These are phyloP conservation scores for Gouania willdenowi DNA, from an alignment of 2,797 vertebrate genomes.

Conservation along the genomic window DNA sequence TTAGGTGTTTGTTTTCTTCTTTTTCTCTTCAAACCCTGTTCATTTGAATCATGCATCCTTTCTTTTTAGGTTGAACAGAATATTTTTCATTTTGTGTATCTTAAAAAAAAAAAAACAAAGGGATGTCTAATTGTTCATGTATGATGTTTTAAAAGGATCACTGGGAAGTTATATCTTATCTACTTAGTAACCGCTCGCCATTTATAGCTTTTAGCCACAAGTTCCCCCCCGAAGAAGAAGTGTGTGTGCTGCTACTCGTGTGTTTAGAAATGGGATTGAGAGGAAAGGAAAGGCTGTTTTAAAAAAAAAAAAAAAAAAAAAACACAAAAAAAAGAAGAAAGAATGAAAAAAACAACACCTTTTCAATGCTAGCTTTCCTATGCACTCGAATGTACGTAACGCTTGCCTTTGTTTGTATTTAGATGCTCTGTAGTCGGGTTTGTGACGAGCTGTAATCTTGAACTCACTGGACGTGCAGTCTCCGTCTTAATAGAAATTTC, in stretches of 20 bases:
- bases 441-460: conserved; percentile 28
- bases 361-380: conserved; percentile 49
- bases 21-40: conserved; percentile 21
- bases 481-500: conserved; percentile 36
- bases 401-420: conserved; percentile 55
- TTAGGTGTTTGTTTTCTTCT: conserved; percentile 17
- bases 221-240: conserved; percentile 16
- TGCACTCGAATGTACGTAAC: conserved; percentile 48
- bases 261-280: conserved; percentile 37
- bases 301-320: background rate
- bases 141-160: conserved; percentile 15
- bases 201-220: conserved; percentile 41
- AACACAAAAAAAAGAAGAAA: background rate
- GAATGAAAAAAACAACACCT: conserved; percentile 8
- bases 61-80: conserved; percentile 37
- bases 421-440: conserved; percentile 44
- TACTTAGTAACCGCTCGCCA: conserved; percentile 23
- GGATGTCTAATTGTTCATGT: conserved; percentile 30
- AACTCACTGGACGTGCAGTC: conserved; percentile 31
- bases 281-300: conserved; percentile 42
- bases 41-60: conserved; percentile 36
- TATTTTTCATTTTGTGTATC: conserved; percentile 45
- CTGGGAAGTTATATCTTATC: conserved; percentile 12
- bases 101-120: conserved; percentile 52
- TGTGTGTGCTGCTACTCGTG: conserved; percentile 61